Percentiles rank a stretch among this genome's conserved stretches.
Evolutionary conservation across 2,797 vertebrate species (phyloP).

Genomic region (Poecilia picta): DNA sequence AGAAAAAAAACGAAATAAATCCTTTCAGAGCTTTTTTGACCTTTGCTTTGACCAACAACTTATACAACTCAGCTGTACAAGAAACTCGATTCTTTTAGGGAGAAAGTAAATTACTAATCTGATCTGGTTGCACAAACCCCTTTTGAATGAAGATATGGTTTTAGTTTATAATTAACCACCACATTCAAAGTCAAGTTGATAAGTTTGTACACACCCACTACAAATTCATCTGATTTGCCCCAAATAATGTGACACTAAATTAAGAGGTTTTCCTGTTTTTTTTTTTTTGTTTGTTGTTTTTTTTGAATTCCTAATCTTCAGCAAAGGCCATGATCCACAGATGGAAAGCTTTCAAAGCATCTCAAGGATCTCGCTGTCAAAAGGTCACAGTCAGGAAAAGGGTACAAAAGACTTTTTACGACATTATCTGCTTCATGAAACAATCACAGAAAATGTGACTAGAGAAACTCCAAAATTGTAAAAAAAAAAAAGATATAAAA

Average conservation of each 20-base stretch:
- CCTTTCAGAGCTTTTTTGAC: not conserved
- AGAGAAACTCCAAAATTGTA: not conserved
- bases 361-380: not conserved
- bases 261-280: not conserved
- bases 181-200: not conserved
- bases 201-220: not conserved
- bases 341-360: not conserved
- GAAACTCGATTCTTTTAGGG: not conserved
- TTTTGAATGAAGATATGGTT: not conserved
- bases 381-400: not conserved
- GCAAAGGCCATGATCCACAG: not conserved
- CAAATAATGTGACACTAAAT: not conserved
- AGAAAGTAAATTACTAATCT: not conserved
- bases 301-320: not conserved
- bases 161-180: not conserved
- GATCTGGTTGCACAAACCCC: not conserved
- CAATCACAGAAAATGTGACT: not conserved
- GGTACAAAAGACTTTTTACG: not conserved
- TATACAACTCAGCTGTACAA: not conserved
- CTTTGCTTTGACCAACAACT: not conserved
- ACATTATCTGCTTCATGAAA: not conserved
- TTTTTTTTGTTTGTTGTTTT: too few relatives aligned
- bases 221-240: not conserved
- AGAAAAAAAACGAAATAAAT: not conserved
- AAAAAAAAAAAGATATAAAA: not conserved